Percentiles rank a stretch among this genome's conserved stretches.
phyloP scores from a whole-genome alignment of 2,888 invertebrate species.

The Calameuta idolon region DNA sequence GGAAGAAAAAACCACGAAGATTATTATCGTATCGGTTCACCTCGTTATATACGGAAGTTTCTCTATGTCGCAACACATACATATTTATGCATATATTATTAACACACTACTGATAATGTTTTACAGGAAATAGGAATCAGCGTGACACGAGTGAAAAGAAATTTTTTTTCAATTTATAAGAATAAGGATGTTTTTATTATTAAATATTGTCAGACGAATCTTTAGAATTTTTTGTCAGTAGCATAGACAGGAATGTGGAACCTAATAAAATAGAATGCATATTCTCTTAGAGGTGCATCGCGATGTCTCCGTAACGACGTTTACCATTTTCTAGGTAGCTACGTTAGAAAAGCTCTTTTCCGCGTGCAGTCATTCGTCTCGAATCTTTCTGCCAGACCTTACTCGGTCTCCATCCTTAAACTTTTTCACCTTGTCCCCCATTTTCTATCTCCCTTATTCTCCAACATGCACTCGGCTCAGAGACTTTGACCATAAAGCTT shows the following conservation, averaged over 20 bases:
- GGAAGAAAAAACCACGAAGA: background rate
- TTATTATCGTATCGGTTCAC: background rate
- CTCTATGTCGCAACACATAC: background rate
- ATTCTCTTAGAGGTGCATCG: background rate
- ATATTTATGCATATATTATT: no score
- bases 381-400: background rate
- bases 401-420: background rate
- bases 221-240: background rate
- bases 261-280: background rate
- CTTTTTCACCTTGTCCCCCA: background rate
- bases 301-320: background rate
- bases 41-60: background rate
- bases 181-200: background rate
- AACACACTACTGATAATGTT: no score
- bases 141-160: background rate
- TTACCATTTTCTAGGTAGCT: background rate
- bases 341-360: slow-evolving; percentile 3
- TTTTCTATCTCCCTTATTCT: slow-evolving; percentile 3
- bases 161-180: background rate
- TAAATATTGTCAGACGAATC: background rate
- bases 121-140: background rate
- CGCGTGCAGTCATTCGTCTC: slow-evolving; percentile 11
- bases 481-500: slow-evolving; percentile 40
- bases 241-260: background rate
- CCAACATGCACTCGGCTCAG: slow-evolving; percentile 19